phyloP scores from a whole-genome alignment of 2,888 invertebrate genomes.

The Pristionchus exspectatus region DNA sequence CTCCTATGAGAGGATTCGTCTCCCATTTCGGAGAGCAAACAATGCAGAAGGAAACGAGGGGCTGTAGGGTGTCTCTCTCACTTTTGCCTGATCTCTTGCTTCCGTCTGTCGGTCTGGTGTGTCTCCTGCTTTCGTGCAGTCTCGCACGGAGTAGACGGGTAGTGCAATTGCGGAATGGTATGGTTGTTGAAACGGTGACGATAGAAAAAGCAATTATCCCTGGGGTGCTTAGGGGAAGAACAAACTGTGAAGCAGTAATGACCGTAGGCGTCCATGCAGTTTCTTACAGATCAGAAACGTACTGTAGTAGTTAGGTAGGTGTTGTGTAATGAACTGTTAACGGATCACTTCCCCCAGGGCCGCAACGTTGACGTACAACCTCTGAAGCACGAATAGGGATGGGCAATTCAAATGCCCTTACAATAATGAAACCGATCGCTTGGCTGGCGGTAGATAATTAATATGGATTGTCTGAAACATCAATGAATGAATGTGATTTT shows the following conservation, averaged over 20 bases:
- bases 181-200: neutral
- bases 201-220: too few species aligned
- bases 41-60: slow-evolving; percentile 1
- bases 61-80: neutral
- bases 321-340: neutral
- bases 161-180: neutral
- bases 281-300: too few species aligned
- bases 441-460: too few species aligned
- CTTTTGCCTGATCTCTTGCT: neutral
- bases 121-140: neutral
- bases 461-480: too few species aligned
- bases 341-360: neutral
- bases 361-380: neutral
- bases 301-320: neutral
- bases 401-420: too few species aligned
- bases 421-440: too few species aligned
- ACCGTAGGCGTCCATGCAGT: too few species aligned
- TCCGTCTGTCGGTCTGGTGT: neutral
- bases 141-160: neutral
- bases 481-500: too few species aligned
- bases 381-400: neutral
- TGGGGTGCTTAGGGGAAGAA: neutral
- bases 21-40: slow-evolving; percentile 17
- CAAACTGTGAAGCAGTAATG: neutral
- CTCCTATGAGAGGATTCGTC: neutral